These are phyloP conservation scores for Scolopax mira DNA, from an alignment of 2,113 vertebrate genomes.

Conservation along the genomic window DNA sequence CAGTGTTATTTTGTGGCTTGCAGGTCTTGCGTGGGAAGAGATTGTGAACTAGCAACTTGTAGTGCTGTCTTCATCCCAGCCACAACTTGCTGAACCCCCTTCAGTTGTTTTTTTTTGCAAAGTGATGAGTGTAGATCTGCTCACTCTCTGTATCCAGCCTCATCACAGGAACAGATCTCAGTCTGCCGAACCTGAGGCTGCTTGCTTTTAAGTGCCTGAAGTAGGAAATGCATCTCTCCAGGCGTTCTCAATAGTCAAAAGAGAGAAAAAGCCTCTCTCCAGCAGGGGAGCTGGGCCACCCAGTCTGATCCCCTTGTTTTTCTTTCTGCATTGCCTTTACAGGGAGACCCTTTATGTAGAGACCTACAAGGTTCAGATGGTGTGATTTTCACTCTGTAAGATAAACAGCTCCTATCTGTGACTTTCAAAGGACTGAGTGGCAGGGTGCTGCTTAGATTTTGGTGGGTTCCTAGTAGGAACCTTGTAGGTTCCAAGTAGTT, in stretches of 20 bases:
- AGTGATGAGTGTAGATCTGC: not conserved
- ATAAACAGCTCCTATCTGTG: not conserved
- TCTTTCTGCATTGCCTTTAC: not conserved
- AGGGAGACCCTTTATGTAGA: not conserved
- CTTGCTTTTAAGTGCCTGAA: not conserved
- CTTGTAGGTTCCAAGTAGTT: too few relatives aligned
- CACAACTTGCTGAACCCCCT: not conserved
- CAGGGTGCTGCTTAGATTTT: not conserved
- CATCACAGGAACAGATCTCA: not conserved
- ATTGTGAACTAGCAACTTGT: not conserved
- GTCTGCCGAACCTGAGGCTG: fast-evolving
- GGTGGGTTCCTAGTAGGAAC: not conserved
- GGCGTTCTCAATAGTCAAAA: not conserved
- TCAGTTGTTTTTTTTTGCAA: not conserved
- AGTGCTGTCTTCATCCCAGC: not conserved
- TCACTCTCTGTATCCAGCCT: not conserved
- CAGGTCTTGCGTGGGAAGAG: not conserved
- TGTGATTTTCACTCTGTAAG: not conserved
- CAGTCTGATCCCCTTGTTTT: not conserved
- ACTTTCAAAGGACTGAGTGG: not conserved
- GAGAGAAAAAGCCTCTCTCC: not conserved
- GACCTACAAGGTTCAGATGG: not conserved
- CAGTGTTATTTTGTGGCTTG: not conserved
- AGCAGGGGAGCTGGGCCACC: not conserved
- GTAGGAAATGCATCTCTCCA: not conserved